Evolutionary conservation across 1,140 invertebrate genomes (phyloP).

Genomic region (Sitophilus oryzae): DNA sequence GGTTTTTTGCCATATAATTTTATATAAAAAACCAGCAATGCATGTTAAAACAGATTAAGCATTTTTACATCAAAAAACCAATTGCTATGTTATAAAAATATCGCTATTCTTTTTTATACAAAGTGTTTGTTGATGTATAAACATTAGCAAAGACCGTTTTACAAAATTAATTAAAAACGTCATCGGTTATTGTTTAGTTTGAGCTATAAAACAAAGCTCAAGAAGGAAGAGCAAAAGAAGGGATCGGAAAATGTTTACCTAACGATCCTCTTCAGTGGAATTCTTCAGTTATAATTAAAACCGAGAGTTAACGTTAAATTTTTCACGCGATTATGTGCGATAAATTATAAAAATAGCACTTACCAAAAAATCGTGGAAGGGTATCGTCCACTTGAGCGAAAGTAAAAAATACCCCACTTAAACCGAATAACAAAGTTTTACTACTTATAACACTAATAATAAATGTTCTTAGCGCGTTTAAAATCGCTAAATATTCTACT

Average conservation of each 20-base stretch:
- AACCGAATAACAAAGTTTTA: slow-evolving; percentile 11
- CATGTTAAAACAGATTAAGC: slow-evolving; percentile 1
- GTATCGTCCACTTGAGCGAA: slow-evolving; percentile 16
- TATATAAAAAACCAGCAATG: slow-evolving; percentile 7
- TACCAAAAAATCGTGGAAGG: slow-evolving; percentile 13
- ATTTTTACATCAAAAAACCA: background rate
- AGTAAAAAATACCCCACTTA: slow-evolving; percentile 15
- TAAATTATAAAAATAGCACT: slow-evolving; percentile 10
- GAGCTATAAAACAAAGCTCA: background rate
- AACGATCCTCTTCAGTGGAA: background rate
- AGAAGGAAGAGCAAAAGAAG: background rate
- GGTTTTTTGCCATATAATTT: slow-evolving; percentile 12
- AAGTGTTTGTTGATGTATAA: no score
- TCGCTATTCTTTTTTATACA: no score
- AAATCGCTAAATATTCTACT: slow-evolving; percentile 1
- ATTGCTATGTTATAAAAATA: no score
- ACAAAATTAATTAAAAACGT: no score
- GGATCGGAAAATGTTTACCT: background rate
- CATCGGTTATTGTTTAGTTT: no score
- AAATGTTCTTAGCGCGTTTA: slow-evolving; percentile 4
- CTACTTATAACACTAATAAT: slow-evolving; percentile 16
- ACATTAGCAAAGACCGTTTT: no score
- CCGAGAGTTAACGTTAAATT: background rate
- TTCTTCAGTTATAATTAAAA: background rate
- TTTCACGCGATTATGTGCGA: no score